Percentiles rank a stretch among this genome's conserved stretches.
These are phyloP conservation scores for Lochmaea capreae DNA, from an alignment of 2,888 invertebrate species.

Conservation along the genomic window DNA sequence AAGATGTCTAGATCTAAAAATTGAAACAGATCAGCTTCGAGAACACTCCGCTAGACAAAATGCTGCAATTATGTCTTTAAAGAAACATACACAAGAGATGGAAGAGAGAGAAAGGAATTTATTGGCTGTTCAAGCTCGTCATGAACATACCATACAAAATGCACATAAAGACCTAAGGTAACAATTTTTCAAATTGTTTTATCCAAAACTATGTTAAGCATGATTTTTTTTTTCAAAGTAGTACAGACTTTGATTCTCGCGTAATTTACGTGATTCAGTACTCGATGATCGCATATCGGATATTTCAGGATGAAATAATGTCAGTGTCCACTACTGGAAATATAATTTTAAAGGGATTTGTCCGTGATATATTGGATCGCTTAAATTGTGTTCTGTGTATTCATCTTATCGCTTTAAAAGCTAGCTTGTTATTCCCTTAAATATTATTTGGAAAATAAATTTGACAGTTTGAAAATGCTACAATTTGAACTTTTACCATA, in stretches of 20 bases:
- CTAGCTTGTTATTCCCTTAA: not conserved
- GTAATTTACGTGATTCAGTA: not conserved
- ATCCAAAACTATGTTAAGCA: too few relatives aligned
- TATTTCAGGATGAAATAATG: not conserved
- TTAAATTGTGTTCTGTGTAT: not conserved
- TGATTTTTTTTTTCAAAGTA: not conserved
- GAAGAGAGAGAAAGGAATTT: conserved; percentile 82
- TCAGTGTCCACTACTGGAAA: not conserved
- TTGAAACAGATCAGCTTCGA: conserved; percentile 81
- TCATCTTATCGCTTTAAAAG: not conserved
- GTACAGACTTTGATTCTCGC: too few relatives aligned
- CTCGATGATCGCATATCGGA: not conserved
- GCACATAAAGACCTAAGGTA: conserved; percentile 74
- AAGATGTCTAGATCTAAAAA: conserved; percentile 79
- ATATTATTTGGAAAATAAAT: not conserved
- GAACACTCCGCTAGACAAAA: conserved; percentile 87
- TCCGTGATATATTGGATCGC: not conserved
- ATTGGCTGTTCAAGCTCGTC: conserved; percentile 71
- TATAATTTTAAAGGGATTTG: not conserved
- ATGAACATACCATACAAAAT: conserved; percentile 79
- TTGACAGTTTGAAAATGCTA: not conserved
- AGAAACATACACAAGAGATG: conserved; percentile 81
- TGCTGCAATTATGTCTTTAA: conserved; percentile 82
- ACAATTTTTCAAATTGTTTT: conserved; percentile 61
- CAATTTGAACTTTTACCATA: too few relatives aligned